Evolutionary conservation across 2,888 invertebrate genomes (phyloP).

Genomic region (Agrochola litura): DNA sequence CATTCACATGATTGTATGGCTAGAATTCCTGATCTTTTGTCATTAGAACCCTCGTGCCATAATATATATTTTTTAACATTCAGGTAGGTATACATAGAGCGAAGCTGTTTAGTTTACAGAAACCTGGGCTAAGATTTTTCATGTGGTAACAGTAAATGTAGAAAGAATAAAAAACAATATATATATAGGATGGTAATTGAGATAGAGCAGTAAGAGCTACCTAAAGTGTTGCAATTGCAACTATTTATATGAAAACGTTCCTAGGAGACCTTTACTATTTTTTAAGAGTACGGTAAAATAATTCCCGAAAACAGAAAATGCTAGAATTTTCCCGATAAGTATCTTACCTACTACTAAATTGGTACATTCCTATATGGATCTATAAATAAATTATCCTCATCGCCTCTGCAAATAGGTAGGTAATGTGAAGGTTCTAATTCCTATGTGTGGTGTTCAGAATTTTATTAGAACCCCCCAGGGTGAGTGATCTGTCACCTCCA

Average conservation of each 20-base stretch:
- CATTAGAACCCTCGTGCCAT: not conserved
- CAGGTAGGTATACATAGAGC: not conserved
- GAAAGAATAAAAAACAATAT: too few species aligned
- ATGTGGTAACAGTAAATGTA: not conserved
- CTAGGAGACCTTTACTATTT: too few species aligned
- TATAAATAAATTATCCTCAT: constrained; percentile 10
- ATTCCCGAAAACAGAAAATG: not conserved
- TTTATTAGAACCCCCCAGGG: constrained; percentile 65
- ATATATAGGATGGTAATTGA: not conserved
- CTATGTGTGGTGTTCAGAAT: constrained; percentile 40
- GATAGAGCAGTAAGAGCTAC: not conserved
- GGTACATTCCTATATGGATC: not conserved
- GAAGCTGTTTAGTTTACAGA: not conserved
- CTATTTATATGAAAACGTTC: not conserved
- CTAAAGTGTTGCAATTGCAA: not conserved
- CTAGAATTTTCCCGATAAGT: not conserved
- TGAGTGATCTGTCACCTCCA: constrained; percentile 71
- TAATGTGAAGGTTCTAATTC: not conserved
- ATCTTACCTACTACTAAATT: not conserved
- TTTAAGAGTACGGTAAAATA: too few species aligned
- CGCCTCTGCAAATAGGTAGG: not conserved
- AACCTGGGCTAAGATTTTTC: not conserved
- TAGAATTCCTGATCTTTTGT: constrained; percentile 3
- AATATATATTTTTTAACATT: not conserved
- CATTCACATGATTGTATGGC: not conserved